Percentiles rank a stretch among this genome's conserved stretches.
Evolutionary conservation across 2,113 vertebrate genomes (phyloP).

Genomic region (Mobula birostris): DNA sequence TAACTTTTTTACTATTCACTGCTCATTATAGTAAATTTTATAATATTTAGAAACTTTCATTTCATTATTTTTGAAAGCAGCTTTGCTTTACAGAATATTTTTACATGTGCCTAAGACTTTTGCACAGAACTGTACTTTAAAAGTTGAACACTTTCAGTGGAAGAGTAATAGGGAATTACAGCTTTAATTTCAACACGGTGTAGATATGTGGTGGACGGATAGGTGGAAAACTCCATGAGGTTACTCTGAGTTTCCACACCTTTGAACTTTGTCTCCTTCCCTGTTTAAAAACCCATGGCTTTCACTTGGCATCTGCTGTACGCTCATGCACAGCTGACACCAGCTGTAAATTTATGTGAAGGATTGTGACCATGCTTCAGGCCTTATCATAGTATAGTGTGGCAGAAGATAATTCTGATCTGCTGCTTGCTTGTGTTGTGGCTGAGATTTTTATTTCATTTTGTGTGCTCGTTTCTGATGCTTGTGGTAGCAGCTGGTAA

Average conservation of each 20-base stretch:
- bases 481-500: not conserved
- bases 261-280: not conserved
- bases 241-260: not conserved
- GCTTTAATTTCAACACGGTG: not conserved
- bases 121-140: not conserved
- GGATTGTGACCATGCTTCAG: not conserved
- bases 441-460: not conserved
- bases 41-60: no score
- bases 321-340: not conserved
- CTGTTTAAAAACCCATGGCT: not conserved
- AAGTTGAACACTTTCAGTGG: not conserved
- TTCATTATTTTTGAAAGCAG: no score
- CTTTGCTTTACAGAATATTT: no score
- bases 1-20: no score
- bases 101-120: no score
- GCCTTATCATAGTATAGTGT: not conserved
- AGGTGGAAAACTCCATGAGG: no score
- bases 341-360: not conserved
- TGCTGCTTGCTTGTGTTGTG: not conserved
- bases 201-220: not conserved
- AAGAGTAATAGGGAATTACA: not conserved
- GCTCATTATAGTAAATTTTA: no score
- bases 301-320: not conserved
- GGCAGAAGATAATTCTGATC: not conserved
- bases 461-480: not conserved